These are phyloP conservation scores for Tetrapedia diversipes DNA, from an alignment of 2,888 invertebrate genomes.

Conservation along the genomic window DNA sequence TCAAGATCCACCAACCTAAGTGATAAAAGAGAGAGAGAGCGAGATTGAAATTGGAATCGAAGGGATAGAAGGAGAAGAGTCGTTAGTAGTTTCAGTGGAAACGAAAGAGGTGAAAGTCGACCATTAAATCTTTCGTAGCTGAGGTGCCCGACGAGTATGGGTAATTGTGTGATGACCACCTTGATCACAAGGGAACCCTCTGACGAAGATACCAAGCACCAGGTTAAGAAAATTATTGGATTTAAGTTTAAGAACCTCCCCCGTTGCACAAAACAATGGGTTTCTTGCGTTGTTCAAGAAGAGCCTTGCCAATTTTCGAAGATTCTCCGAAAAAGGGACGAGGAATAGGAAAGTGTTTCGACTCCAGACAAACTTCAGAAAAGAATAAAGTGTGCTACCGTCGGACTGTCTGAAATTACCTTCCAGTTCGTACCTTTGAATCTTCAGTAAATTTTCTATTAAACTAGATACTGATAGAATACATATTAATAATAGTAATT, in stretches of 20 bases:
- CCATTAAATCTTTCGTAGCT: conserved; percentile 62
- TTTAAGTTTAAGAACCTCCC: conserved; percentile 16
- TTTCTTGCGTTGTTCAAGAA: not conserved
- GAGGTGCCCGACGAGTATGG: conserved; percentile 35
- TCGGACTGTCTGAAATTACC: no score
- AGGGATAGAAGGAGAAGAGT: conserved; percentile 28
- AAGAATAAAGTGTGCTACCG: no score
- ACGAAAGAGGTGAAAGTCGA: conserved; percentile 70
- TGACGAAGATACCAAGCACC: conserved; percentile 63
- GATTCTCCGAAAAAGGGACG: no score
- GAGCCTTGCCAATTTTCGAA: not conserved
- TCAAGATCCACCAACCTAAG: not conserved
- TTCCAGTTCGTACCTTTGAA: no score
- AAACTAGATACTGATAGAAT: no score
- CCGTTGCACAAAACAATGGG: no score
- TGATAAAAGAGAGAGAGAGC: no score
- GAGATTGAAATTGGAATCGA: not conserved
- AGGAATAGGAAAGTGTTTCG: no score
- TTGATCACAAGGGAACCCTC: conserved; percentile 66
- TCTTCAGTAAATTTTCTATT: no score
- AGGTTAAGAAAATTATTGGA: conserved; percentile 38
- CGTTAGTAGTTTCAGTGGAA: conserved; percentile 49
- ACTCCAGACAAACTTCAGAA: no score
- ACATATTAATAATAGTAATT: no score
- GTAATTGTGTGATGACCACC: conserved; percentile 67